Evolutionary conservation across 64 coral and sea anemone genomes (phyloP).

Genomic region (Porites australiensis): DNA sequence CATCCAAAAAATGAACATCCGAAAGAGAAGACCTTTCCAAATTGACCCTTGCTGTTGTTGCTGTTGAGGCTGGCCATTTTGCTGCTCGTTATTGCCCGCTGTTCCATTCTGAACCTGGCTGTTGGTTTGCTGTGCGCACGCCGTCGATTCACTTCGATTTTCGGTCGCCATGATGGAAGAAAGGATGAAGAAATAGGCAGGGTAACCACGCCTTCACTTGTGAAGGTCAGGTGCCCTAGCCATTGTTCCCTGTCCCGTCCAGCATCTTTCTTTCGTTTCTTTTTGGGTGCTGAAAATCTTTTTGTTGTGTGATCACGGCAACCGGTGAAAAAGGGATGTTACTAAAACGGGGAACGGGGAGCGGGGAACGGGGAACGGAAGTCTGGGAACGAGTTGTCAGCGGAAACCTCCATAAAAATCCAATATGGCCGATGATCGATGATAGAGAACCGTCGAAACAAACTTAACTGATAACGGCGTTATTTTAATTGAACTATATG

Average conservation of each 20-base stretch:
- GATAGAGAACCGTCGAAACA: too few species aligned
- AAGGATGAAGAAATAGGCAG: conserved; percentile 5
- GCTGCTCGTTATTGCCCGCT: conserved; percentile 1
- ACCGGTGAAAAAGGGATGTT: too few species aligned
- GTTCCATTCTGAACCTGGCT: conserved; percentile 45
- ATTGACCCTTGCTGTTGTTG: conserved; percentile 66
- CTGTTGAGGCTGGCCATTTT: conserved; percentile 39
- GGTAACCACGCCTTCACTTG: conserved; percentile 26
- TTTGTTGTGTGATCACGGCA: too few species aligned
- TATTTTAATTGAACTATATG: too few species aligned
- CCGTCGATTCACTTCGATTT: background rate
- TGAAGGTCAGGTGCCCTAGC: conserved; percentile 27
- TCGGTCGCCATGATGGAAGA: conserved; percentile 30
- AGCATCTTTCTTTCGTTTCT: background rate
- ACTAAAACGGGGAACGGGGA: too few species aligned
- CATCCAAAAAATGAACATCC: conserved; percentile 81
- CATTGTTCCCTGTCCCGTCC: too few species aligned
- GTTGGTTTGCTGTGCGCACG: conserved; percentile 6
- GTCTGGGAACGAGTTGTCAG: too few species aligned
- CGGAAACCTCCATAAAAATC: too few species aligned
- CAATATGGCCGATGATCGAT: too few species aligned
- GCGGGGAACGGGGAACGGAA: too few species aligned
- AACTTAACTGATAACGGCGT: too few species aligned
- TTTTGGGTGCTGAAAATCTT: background rate
- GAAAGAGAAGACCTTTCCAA: conserved; percentile 78